Conservation (phyloP, 2,797 vertebrate genomes). For the Sparidentex hasta region DNA sequence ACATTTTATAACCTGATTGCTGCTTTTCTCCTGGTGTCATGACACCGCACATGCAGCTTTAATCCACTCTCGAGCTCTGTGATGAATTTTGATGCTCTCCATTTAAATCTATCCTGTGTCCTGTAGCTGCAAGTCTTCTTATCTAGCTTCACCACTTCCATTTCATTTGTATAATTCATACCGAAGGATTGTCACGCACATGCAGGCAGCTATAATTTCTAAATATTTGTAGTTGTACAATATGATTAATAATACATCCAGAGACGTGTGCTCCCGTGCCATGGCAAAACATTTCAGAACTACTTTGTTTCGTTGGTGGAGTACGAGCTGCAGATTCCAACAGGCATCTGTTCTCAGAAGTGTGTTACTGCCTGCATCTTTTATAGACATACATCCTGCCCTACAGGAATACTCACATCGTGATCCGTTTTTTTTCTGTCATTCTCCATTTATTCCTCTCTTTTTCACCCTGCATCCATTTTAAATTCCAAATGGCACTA, state of each 20-base stretch:
- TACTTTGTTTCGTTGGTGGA: constrained; percentile 30
- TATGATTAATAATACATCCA: constrained; percentile 62
- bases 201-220: constrained; percentile 49
- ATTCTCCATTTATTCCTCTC: constrained; percentile 55
- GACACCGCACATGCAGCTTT: constrained; percentile 15
- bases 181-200: constrained; percentile 39
- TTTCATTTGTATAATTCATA: constrained; percentile 67
- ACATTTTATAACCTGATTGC: not conserved
- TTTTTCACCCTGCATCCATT: constrained; percentile 47
- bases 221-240: constrained; percentile 52
- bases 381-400: constrained; percentile 56
- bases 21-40: constrained; percentile 25
- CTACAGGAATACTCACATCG: constrained; percentile 59
- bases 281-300: constrained; percentile 51
- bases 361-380: constrained; percentile 54
- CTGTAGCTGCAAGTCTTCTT: constrained; percentile 54
- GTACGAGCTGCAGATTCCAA: constrained; percentile 37
- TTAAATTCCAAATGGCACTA: constrained; percentile 73
- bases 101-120: constrained; percentile 59
- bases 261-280: constrained; percentile 30
- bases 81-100: constrained; percentile 66
- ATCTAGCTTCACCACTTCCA: constrained; percentile 46
- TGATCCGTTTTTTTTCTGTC: constrained; percentile 53
- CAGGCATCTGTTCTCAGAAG: constrained; percentile 47
- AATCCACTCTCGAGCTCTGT: constrained; percentile 38